A percentile compares a stretch with the other conserved stretches of the same genome.
phyloP scores from a whole-genome alignment of 1,140 invertebrate genomes.

The Myzus persicae region DNA sequence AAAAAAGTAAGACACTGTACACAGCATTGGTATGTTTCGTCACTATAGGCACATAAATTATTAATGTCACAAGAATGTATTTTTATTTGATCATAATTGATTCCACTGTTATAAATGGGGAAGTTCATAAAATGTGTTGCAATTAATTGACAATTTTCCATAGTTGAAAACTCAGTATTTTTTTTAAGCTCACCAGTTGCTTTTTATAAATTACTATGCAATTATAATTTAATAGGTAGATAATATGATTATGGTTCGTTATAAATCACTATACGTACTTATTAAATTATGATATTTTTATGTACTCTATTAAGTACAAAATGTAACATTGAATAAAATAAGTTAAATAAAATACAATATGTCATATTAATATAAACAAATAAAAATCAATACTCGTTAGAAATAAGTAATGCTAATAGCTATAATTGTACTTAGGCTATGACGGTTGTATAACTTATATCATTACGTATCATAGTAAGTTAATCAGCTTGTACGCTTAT shows the following conservation, averaged over 20 bases:
- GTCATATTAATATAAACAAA: neutral
- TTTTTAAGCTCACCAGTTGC: no score
- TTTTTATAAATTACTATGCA: neutral
- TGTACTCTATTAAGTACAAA: neutral
- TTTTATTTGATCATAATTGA: no score
- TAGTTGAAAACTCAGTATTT: no score
- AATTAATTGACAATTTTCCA: no score
- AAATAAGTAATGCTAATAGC: neutral
- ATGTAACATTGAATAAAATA: neutral
- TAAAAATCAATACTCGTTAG: neutral
- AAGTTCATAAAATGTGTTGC: no score
- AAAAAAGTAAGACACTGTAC: no score
- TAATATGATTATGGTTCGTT: neutral
- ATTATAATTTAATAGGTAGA: neutral
- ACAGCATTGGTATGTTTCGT: no score
- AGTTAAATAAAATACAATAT: neutral
- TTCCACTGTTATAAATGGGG: no score
- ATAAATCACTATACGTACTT: neutral
- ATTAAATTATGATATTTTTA: neutral
- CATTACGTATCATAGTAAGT: neutral
- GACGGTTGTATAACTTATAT: no score
- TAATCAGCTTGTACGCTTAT: neutral
- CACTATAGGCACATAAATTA: no score
- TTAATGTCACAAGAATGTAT: no score
- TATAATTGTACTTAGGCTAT: no score